These are phyloP conservation scores for Eledona agricola DNA, from an alignment of 2,888 invertebrate genomes.

Conservation along the genomic window DNA sequence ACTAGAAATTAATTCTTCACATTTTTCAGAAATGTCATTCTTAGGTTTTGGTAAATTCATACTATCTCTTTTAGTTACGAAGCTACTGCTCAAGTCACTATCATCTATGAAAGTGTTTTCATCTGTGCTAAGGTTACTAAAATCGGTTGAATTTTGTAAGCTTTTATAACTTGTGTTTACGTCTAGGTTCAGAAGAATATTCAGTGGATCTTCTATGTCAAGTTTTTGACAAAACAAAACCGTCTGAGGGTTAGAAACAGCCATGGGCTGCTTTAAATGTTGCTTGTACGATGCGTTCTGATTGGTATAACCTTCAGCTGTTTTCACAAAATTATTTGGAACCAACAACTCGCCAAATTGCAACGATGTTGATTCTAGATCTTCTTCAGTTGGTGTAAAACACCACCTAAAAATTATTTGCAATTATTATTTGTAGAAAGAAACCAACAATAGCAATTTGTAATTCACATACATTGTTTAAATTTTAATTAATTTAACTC, in stretches of 20 bases:
- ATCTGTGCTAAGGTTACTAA: slow-evolving; percentile 1
- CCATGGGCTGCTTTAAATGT: slow-evolving; percentile 55
- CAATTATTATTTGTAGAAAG: too few relatives aligned
- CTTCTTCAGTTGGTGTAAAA: slow-evolving; percentile 78
- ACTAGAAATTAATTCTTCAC: too few relatives aligned
- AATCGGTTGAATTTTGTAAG: slow-evolving; percentile 1
- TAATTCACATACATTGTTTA: too few relatives aligned
- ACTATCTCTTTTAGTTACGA: too few relatives aligned
- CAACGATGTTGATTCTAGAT: slow-evolving; percentile 72
- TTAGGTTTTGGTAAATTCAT: too few relatives aligned
- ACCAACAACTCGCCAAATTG: slow-evolving; percentile 74
- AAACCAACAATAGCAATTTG: slow-evolving; percentile 7
- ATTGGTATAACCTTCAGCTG: slow-evolving; percentile 71
- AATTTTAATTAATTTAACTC: too few relatives aligned
- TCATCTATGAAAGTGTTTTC: slow-evolving; percentile 13
- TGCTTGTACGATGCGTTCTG: slow-evolving; percentile 44
- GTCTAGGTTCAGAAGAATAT: slow-evolving; percentile 67
- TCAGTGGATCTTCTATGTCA: slow-evolving; percentile 83
- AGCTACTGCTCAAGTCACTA: slow-evolving; percentile 8
- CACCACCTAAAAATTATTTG: slow-evolving; percentile 68
- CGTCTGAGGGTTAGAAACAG: slow-evolving; percentile 76
- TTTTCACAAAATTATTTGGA: slow-evolving; percentile 81
- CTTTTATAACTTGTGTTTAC: slow-evolving; percentile 44
- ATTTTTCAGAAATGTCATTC: too few relatives aligned
- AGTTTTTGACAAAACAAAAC: slow-evolving; percentile 72